Percentiles rank a stretch among this genome's conserved stretches.
Conservation (phyloP, 2,113 vertebrate genomes). For the Mus spicilegus region DNA sequence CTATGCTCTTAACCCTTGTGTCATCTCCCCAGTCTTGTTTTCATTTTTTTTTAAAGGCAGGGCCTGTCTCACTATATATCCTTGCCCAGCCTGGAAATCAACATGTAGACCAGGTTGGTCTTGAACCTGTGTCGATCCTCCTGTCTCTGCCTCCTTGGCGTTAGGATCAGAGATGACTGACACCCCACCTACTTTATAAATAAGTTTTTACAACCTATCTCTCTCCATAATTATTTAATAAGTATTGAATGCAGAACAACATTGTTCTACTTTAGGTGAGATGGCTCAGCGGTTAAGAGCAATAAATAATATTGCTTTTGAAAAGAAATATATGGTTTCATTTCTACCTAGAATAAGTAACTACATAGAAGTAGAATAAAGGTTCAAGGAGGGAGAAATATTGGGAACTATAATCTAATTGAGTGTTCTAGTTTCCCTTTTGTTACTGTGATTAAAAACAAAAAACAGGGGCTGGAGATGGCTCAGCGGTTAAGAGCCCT, state of each 20-base stretch:
- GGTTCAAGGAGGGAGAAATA: not conserved
- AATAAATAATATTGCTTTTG: not conserved
- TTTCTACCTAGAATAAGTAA: not conserved
- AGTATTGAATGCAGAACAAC: not conserved
- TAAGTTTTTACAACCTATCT: not conserved
- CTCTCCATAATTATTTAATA: conserved; percentile 47
- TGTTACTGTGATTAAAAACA: not conserved
- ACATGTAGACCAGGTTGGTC: not conserved
- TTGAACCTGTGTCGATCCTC: not conserved
- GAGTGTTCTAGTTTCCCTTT: not conserved
- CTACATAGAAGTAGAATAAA: not conserved
- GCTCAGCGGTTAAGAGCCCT: too few species aligned
- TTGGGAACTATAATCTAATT: not conserved
- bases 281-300: too few species aligned
- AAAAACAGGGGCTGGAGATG: too few species aligned
- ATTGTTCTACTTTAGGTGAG: not conserved
- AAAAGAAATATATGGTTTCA: not conserved
- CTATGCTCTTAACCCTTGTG: not conserved
- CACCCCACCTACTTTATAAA: not conserved
- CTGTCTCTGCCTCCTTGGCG: not conserved
- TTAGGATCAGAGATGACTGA: not conserved
- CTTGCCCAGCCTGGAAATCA: not conserved
- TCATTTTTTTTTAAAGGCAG: not conserved
- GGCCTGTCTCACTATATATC: not conserved
- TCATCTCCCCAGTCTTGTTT: not conserved